Evolutionary conservation across 2,888 invertebrate species (phyloP).

Genomic region (Eristalis intricaria): DNA sequence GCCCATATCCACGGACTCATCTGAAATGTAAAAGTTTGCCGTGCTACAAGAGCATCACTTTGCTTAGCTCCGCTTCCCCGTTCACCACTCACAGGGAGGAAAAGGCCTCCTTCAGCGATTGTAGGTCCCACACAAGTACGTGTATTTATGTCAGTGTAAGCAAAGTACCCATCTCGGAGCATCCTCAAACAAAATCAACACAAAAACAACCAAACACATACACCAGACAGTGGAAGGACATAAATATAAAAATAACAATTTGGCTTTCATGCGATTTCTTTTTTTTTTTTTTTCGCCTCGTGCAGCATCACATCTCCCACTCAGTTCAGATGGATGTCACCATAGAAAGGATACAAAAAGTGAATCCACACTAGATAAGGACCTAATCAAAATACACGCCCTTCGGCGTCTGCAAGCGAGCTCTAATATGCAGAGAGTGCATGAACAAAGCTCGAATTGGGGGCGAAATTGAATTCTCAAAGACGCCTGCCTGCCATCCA

Average conservation of each 20-base stretch:
- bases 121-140: conserved; percentile 35
- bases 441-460: conserved; percentile 62
- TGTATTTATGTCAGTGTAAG: conserved; percentile 56
- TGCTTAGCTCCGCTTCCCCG: conserved; percentile 20
- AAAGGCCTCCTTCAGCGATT: conserved; percentile 35
- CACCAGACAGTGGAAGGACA: conserved; percentile 63
- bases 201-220: conserved; percentile 38
- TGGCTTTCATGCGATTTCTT: conserved; percentile 56
- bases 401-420: conserved; percentile 47
- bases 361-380: conserved; percentile 68
- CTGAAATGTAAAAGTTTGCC: conserved; percentile 54
- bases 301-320: neutral
- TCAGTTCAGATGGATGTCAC: conserved; percentile 13
- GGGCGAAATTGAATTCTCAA: conserved; percentile 67
- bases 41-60: conserved; percentile 40
- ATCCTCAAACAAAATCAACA: conserved; percentile 57
- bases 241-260: conserved; percentile 72
- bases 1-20: conserved; percentile 36
- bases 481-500: conserved; percentile 4
- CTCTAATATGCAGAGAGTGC: conserved; percentile 51
- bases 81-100: neutral
- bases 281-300: neutral
- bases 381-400: conserved; percentile 69
- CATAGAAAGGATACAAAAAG: conserved; percentile 41
- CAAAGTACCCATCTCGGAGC: conserved; percentile 45